Base-by-base conservation (phyloP, 2,888 invertebrate genomes). In the Napeogenes inachia region DNA sequence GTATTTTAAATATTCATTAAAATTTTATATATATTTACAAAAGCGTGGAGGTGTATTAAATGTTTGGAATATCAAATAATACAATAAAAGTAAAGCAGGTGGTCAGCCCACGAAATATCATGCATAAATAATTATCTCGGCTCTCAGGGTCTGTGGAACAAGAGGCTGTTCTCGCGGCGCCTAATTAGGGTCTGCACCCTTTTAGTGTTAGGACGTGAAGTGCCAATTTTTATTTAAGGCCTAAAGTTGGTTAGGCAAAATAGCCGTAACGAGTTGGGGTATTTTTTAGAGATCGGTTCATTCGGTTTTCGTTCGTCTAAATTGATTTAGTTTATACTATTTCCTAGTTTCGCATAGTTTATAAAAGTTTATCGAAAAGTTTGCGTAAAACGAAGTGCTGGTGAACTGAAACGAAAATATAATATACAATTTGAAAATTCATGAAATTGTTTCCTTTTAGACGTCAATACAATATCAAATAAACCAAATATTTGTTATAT, bases 391-490 rank as follows among this genome's bases (percentile, higher is more conserved):
- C 42, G 10, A 6, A 35, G 35, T 35, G 35, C 2, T 35, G 35
- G 3, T 42, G 42, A 12, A 12, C 3, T 3, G 57, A 61, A 45
- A 45, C 21, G n/a, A 38, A 12, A 45, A 57, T 57, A 35, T 46
- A 38, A 54, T 46, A 57, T 54, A 55, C 54, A 46, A 50, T 54
- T 62, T 42, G 42, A 58, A 50, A 62, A 33, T 42, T 42, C 42
- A 42, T 50, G 30, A 50, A 30, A 50, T 3, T 13, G 13, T 5
- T 50, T 50, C 50, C 8, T 30, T 30, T 50, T 30, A n/a, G 2
- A 50, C 21, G 50, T 50, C 30, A 50, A 50, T 50, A 58, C 65
- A 62, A 61, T 62, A 62, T 59, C 63, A 30, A 30, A 50, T 50
- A 50, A 30, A 50, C 30, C 50, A 50, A 50, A 50, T 62, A 59